phyloP scores from a whole-genome alignment of 1,140 invertebrate species.

The Aphis craccivora region DNA sequence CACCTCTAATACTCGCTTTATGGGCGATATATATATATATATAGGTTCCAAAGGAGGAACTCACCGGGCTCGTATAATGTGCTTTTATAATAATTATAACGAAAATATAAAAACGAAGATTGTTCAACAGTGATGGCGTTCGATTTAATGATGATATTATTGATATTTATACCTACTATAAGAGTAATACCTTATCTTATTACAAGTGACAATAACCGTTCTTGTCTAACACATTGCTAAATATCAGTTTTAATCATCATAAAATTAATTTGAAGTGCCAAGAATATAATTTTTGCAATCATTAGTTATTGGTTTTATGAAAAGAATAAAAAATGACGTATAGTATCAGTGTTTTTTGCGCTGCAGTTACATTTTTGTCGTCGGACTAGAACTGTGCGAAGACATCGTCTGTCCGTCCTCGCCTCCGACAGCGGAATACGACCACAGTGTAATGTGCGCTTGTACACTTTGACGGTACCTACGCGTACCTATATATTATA shows the following conservation, averaged over 20 bases:
- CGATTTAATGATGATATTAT: neutral
- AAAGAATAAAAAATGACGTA: neutral
- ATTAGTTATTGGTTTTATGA: neutral
- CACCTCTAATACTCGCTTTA: neutral
- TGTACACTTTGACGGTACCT: neutral
- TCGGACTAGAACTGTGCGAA: neutral
- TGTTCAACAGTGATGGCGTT: neutral
- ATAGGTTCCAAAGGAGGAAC: neutral
- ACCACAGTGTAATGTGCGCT: neutral
- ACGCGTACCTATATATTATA: neutral
- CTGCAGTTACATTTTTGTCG: neutral
- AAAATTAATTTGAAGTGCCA: too few relatives aligned
- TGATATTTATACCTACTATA: neutral
- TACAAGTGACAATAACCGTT: neutral
- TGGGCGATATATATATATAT: neutral
- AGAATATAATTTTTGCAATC: neutral
- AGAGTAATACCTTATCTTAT: neutral
- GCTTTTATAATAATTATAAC: neutral
- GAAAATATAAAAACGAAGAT: neutral
- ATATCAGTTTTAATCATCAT: neutral
- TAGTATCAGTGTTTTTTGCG: neutral
- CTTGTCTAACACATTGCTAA: too few relatives aligned
- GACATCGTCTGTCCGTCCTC: neutral
- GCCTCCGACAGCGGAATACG: neutral
- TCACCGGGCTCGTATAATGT: neutral